A percentile compares a stretch with the other conserved stretches of the same genome.
These are phyloP conservation scores for Callaeas wilsoni DNA, from an alignment of 2,113 vertebrate genomes.

Conservation along the genomic window DNA sequence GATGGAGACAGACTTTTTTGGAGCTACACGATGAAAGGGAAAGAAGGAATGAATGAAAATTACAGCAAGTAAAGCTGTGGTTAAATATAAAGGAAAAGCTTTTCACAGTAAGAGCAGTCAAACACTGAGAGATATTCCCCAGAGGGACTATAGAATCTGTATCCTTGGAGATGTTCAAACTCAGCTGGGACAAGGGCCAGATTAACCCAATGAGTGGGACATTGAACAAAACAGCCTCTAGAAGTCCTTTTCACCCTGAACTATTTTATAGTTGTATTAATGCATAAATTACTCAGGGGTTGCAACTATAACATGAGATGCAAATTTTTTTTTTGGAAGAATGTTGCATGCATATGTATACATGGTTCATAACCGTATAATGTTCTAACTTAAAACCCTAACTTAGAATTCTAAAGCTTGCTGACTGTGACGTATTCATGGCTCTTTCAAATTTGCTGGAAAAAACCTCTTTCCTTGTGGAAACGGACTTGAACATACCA, in stretches of 20 bases:
- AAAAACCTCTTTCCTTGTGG: not conserved
- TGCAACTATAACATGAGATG: not conserved
- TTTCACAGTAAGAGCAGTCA: not conserved
- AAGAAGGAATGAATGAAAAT: not conserved
- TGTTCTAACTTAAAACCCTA: not conserved
- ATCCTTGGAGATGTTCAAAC: not conserved
- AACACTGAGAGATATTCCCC: not conserved
- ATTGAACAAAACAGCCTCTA: not conserved
- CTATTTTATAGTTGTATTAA: not conserved
- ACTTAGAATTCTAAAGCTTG: not conserved
- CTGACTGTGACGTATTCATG: not conserved
- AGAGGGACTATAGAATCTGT: not conserved
- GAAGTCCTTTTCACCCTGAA: not conserved
- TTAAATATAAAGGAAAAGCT: not conserved
- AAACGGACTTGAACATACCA: not conserved
- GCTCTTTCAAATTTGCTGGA: not conserved
- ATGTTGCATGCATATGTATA: not conserved
- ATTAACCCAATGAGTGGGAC: not conserved
- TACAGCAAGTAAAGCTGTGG: not conserved
- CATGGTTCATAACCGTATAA: not conserved
- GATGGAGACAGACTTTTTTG: not conserved
- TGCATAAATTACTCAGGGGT: not conserved
- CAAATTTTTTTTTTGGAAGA: not conserved
- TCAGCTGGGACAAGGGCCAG: not conserved
- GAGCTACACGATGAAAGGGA: not conserved